Base-by-base conservation (phyloP, 2,888 invertebrate genomes). In the Stenchaetothrips biformis region DNA sequence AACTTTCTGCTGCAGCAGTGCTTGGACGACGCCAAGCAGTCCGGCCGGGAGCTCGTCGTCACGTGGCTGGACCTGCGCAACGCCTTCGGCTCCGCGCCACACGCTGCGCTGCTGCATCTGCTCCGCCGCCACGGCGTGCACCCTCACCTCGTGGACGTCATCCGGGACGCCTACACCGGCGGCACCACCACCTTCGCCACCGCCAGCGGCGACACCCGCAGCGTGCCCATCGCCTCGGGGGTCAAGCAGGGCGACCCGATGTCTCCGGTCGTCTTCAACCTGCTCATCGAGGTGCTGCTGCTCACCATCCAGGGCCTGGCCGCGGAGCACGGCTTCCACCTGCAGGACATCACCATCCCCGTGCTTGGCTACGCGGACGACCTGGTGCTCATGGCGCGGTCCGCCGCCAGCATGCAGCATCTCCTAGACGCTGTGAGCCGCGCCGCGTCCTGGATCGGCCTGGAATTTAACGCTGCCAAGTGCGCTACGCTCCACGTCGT, bases 401-500 rank as follows among this genome's bases (percentile, higher is more conserved):
- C 81, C 2, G 25, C 83, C 0, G 67, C 80, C 78, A 48, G 53
- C 13, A 62, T 62, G 62, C 62, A 62, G 21, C 8, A 13, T 3
- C 21, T 62, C n/a, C 62, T 62, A 1, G 62, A 62, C 3, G 62
- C 7, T n/a, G 79, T 81, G 2, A 16, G 74, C n/a, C 74, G 79
- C 0, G 82, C 81, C 8, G 81, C 80, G 13, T 48, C 67, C n/a
- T 81, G 82, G 80, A 77, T 81, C 13, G 85, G 85, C 0, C 82
- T 86, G 1, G 78, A 79, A 13, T 85, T 86, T 82, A 85, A 86
- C 47, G 83, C 84, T 6, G 47, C 47, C 3, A 85, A 86, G 79
- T 85, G 85, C 48, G 84, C 83, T 6, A 83, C 83, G 7, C 83
- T 85, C 1, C 83, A 85, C 78, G 79, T 83, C 7, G 25, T 59